Base-by-base conservation (phyloP, 2,888 invertebrate species). In the Anthrax anthrax region DNA sequence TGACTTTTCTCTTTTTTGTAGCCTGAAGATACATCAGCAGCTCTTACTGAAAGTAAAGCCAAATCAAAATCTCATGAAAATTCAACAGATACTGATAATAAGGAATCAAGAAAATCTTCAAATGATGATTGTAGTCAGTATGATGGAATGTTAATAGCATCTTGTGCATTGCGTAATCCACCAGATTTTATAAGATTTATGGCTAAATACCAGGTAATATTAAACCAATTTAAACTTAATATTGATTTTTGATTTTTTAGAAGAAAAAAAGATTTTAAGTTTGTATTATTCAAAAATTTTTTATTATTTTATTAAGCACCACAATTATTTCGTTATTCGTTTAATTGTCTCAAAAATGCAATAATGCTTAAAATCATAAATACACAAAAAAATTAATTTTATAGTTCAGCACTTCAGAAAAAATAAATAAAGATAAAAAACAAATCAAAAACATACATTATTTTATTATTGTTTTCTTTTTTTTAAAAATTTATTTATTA, bases 141-240 rank as follows among this genome's bases (percentile, higher is more conserved):
- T 47, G 62, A 65, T 47, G 67, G 67, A 2, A 49, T 67, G 4
- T 53, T 67, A 9, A 62, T 67, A 56, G 59, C 57, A 39, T 55
- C 67, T 3, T 58, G 61, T 51, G 63, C 64, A 38, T 59, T 63
- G 3, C 56, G 67, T 4, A 65, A 64, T 57, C 59, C 60, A 4
- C 47, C 55, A 1, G 63, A 64, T 17, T 67, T 66, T 53, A 56
- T 67, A 18, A 59, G 59, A 43, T 67, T 67, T 52, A 67, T 67
- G 67, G 53, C 66, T 1, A 55, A 57, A 19, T 67, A 65, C 54
- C 67, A 67, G 62, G 67, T 67, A 55, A 16, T 50, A 39, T 9
- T 3, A 37, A 8, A 3, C 4, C 19, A 14, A 1, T 54, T 51
- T 39, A 0, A 37, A 44, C 55, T 54, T 40, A 16, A 4, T 44